Base-by-base conservation (phyloP, 2,888 invertebrate species). In the Cordilura impudica region DNA sequence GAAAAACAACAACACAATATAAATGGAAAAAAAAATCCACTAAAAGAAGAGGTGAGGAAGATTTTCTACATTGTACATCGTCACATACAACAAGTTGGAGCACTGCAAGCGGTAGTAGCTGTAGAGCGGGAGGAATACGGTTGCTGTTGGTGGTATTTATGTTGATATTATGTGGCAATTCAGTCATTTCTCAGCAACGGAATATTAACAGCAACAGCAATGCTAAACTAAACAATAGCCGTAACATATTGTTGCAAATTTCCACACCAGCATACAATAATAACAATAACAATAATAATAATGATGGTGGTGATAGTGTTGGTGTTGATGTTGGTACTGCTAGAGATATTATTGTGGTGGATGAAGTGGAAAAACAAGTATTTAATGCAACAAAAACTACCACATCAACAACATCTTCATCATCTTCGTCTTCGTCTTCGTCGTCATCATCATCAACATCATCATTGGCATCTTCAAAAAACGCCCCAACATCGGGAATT, bases 61-160 rank as follows among this genome's bases (percentile, higher is more conserved):
- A 16, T 49, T 19, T 14, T 45, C 16, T 49, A 39, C 35, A 39
- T 39, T n/a, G 12, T n/a, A 39, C 35, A n/a, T n/a, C n/a, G n/a
- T n/a, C n/a, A n/a, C n/a, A n/a, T n/a, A n/a, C 12, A 39, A 31
- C 31, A 39, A n/a, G 4, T 39, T n/a, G n/a, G n/a, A 39, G 0
- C 4, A 39, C 35, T 12, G 12, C 10, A 2, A 39, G 35, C 3
- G 35, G 14, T 39, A n/a, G 8, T 39, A 39, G n/a, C n/a, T 12
- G n/a, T 5, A 31, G 10, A 10, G 31, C 1, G 4, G 3, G 10
- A 39, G 14, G 12, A 86, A 39, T 39, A 85, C 85, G 87, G 74
- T 63, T 81, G 61, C 66, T 70, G 78, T 78, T 83, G 84, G 84
- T 79, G 84, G 83, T 84, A 83, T 83, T 85, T 83, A 73, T 83